Evolutionary conservation across 1,140 invertebrate genomes (phyloP).

Genomic region (Helicoverpa armigera): DNA sequence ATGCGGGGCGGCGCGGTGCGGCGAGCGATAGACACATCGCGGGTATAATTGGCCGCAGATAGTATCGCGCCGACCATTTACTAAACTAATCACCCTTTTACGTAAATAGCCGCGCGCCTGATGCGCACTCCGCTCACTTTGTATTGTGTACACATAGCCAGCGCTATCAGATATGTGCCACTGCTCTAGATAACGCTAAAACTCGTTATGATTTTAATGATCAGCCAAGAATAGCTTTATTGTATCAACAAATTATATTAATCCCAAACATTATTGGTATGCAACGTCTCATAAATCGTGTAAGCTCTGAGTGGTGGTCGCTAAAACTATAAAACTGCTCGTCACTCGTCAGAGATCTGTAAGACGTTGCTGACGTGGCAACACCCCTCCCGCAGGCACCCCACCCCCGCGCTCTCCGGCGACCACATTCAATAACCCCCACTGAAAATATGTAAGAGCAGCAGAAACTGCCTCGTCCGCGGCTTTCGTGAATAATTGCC

Average conservation of each 20-base stretch:
- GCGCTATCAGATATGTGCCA: not conserved
- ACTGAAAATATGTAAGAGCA: conserved; percentile 41
- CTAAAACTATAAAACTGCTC: conserved; percentile 27
- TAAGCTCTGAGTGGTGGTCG: too few relatives aligned
- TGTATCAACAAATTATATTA: not conserved
- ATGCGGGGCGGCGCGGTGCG: too few relatives aligned
- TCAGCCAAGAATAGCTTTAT: not conserved
- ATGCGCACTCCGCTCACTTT: not conserved
- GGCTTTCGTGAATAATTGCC: conserved; percentile 39
- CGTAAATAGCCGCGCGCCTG: conserved; percentile 9
- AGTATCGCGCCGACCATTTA: conserved; percentile 15
- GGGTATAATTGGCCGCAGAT: conserved; percentile 7
- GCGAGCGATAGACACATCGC: conserved; percentile 6
- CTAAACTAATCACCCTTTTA: conserved; percentile 33
- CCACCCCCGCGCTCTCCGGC: not conserved
- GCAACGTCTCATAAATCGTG: too few relatives aligned
- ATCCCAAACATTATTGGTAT: too few relatives aligned
- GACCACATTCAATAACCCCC: conserved; percentile 24
- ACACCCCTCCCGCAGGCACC: not conserved
- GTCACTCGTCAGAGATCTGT: conserved; percentile 31
- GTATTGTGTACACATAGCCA: not conserved
- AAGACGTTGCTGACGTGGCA: conserved; percentile 36
- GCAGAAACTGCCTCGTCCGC: conserved; percentile 21
- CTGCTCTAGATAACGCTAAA: not conserved
- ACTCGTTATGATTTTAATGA: not conserved